Base-by-base conservation (phyloP, 2,888 invertebrate genomes). In the Elysia crispata region DNA sequence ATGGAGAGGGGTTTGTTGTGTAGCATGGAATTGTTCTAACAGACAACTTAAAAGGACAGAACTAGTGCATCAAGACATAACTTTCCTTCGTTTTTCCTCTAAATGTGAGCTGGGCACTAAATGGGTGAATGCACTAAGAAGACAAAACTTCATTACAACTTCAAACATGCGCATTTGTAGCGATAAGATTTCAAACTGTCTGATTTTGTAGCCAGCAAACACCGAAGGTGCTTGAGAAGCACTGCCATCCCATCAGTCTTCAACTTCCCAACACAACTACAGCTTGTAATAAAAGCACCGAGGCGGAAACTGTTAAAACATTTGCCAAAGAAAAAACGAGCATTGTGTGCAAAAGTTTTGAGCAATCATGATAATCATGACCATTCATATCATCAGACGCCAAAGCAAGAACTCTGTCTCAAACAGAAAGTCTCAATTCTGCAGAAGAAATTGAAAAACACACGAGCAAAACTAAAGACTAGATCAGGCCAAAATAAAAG, bases 1-100 rank as follows among this genome's bases (percentile, higher is more conserved):
- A 28, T 66, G 67, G 67, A 23, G 67, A 66, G 67, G 67, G 11
- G 5, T 28, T 28, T 66, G 67, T 28, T 66, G 67, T 28, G 67
- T 25, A 25, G 67, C 67, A 25, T 66, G 67, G 30, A 28, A 66
- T 25, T 66, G 67, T 28, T 66, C 67, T 6, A 66, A 66, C 30
- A 18, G 67, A 28, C 67, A 66, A 66, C 6, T 23, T 3, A 66
- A 66, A 66, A 18, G 67, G 25, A 8, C 30, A 66, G 5, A 28
- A 28, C 67, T 30, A 28, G 15, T 28, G 11, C 67, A 6, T 28
- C 5, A 6, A 3, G 67, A 66, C 25, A 66, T 66, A 23, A 66
- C 67, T 3, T 66, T 66, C 25, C 67, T 18, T 28, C 67, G 67
- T 6, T 66, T 66, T 28, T 28, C 67, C 20, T 66, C 67, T 3